phyloP scores from a whole-genome alignment of 2,797 vertebrate genomes.

The Acipenser transmontanus region DNA sequence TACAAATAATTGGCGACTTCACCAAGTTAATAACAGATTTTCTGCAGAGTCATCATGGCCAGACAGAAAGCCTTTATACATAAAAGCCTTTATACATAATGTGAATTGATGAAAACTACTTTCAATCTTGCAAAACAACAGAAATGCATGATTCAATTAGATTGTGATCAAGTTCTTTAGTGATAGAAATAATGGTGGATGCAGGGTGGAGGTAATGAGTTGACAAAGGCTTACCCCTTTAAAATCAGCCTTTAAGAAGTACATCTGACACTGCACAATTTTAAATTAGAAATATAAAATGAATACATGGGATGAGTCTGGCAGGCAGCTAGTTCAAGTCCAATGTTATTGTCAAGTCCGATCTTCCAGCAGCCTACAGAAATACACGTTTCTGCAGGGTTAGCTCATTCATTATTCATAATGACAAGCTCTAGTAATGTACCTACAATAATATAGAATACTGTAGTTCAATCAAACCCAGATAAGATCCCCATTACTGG shows the following conservation, averaged over 20 bases:
- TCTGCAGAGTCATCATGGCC: no score
- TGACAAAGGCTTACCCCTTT: no score
- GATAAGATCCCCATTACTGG: not conserved
- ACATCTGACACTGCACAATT: conserved; percentile 43
- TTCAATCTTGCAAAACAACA: no score
- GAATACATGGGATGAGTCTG: conserved; percentile 11
- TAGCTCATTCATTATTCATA: conserved; percentile 8
- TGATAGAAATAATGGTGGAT: no score
- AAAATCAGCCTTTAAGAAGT: not conserved
- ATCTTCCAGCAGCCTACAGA: not conserved
- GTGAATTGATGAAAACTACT: no score
- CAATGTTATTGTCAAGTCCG: not conserved
- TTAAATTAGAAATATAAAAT: conserved; percentile 38
- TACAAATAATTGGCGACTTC: no score
- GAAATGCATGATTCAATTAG: no score
- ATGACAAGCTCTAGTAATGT: conserved; percentile 17
- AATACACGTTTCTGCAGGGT: not conserved
- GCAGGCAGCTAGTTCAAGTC: conserved; percentile 23
- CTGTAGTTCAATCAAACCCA: conserved; percentile 9
- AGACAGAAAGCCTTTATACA: no score
- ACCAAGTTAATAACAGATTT: no score
- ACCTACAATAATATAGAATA: conserved; percentile 11
- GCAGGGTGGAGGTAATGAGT: no score
- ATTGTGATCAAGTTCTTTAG: no score
- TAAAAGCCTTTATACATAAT: no score